These are phyloP conservation scores for Serilophus lunatus DNA, from an alignment of 2,113 vertebrate genomes.

Conservation along the genomic window DNA sequence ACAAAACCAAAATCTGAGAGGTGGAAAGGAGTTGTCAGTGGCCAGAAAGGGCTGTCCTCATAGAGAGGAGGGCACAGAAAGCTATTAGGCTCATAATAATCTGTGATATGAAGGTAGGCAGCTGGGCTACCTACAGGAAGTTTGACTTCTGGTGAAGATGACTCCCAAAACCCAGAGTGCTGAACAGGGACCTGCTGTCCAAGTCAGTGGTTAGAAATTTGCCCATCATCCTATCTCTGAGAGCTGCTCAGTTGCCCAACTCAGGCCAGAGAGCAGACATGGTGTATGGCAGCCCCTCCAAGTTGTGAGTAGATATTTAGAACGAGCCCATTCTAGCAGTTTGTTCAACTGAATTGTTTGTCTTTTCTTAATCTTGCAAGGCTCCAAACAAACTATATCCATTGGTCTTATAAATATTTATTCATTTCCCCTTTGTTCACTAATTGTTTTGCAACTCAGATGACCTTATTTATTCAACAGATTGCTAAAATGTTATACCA, in stretches of 20 bases:
- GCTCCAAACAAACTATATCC: neutral
- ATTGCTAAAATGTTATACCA: slow-evolving; percentile 7
- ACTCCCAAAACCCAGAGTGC: neutral
- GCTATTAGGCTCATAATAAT: neutral
- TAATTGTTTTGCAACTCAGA: slow-evolving; percentile 38
- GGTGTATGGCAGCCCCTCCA: neutral
- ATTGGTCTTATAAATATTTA: slow-evolving; percentile 22
- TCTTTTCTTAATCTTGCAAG: slow-evolving; percentile 20
- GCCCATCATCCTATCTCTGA: neutral
- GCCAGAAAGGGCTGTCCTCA: neutral
- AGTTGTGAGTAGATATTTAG: neutral
- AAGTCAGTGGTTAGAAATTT: neutral
- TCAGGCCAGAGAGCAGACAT: neutral
- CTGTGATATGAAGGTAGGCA: neutral
- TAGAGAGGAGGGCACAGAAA: neutral
- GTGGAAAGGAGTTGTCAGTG: neutral
- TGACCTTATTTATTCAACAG: slow-evolving; percentile 42
- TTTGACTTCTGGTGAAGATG: neutral
- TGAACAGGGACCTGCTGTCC: neutral
- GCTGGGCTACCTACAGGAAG: neutral
- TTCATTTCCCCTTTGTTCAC: slow-evolving; percentile 33
- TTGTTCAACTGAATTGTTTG: neutral
- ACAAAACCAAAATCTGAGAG: neutral
- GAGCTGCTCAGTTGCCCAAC: neutral
- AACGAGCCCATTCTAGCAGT: neutral